phyloP scores from a whole-genome alignment of 37 sponge, comb jelly and placozoan species.

The Bolinopsis microptera region DNA sequence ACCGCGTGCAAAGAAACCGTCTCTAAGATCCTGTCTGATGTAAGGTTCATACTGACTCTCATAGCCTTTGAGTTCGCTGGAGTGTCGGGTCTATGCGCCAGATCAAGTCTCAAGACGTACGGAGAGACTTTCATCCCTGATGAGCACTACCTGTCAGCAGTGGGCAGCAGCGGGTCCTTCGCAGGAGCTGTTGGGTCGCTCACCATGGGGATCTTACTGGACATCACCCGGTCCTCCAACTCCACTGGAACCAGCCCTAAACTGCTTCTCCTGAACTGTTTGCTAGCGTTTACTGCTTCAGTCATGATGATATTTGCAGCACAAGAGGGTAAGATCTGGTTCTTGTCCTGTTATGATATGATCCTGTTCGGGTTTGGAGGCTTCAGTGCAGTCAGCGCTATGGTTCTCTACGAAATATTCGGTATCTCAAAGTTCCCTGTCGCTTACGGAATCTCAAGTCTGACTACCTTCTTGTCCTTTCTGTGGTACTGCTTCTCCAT shows the following conservation, averaged over 20 bases:
- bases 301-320: slow-evolving; percentile 12
- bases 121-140: slow-evolving; percentile 7
- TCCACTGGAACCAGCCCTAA: not conserved
- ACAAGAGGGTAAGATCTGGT: not conserved
- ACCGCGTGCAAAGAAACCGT: not conserved
- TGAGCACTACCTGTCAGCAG: not conserved
- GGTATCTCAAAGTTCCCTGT: slow-evolving; percentile 2
- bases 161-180: not conserved
- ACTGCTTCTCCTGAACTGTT: slow-evolving; percentile 1
- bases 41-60: not conserved
- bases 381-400: not conserved
- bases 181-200: not conserved
- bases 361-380: slow-evolving; percentile 2
- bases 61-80: not conserved
- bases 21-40: not conserved
- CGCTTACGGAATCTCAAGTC: not conserved
- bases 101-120: not conserved
- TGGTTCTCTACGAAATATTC: slow-evolving; percentile 30
- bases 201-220: slow-evolving; percentile 17
- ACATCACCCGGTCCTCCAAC: not conserved
- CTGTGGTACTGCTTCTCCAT: not conserved
- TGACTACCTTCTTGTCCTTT: not conserved
- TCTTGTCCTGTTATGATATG: not conserved
- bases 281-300: not conserved
- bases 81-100: not conserved